Evolutionary conservation across 1,140 invertebrate genomes (phyloP), one percentile per base, ranked within the genome.

Genomic region (Thaumetopoea pityocampa): DNA sequence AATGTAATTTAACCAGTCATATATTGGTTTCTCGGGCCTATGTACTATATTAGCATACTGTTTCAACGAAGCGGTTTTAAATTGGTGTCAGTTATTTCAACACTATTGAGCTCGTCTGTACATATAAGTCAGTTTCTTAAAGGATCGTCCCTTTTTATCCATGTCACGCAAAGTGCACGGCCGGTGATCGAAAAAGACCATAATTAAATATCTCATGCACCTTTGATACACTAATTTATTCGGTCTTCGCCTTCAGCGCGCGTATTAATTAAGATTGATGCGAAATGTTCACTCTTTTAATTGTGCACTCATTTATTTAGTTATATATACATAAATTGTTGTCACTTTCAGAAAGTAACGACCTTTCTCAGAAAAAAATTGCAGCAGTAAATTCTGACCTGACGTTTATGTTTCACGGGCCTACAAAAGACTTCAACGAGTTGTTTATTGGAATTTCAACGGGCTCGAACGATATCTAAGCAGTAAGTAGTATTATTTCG

Each of bases 131-230:
- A 46, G 41, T 30, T 45, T 51, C 38, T 67, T 62, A 64, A 30
- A 57, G 64, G 57, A 61, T 58, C 46, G 51, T 59, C 42, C 48
- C 52, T 58, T 71, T n/a, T 60, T 61, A 60, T 64, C 48, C 51
- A 44, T 66, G 71, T 69, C 74, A 79, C 69, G 70, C 72, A 66
- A n/a, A 79, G 42, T 53, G 52, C 52, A 51, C 46, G 53, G 53
- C 51, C 63, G 51, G 53, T 61, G 74, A 76, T 80, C 63, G 58
- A 41, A 73, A 77, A 77, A 70, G 53, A 33, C 52, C 53, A 62
- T 76, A 80, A 80, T 80, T 80, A 77, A 80, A 77, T 71, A 77
- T 72, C 67, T 70, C 57, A 72, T 72, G 65, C 59, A 64, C 64
- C 64, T 73, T 72, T 65, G 74, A 65, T 67, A 73, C 61, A 63